Percentiles rank a stretch among this genome's conserved stretches.
phyloP scores from a whole-genome alignment of 2,888 invertebrate species.

The Tuberolachnus salignus region DNA sequence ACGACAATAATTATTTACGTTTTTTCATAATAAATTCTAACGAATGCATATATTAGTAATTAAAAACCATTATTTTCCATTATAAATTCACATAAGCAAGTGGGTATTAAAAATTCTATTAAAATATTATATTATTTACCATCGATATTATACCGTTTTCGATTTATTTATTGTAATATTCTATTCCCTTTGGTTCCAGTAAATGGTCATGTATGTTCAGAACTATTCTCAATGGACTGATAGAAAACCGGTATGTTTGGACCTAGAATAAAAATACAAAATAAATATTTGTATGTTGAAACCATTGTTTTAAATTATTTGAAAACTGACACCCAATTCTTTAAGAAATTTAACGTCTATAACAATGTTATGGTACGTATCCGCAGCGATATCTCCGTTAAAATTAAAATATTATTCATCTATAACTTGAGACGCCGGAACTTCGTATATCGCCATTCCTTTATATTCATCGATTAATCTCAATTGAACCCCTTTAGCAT shows the following conservation, averaged over 20 bases:
- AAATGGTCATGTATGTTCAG: background rate
- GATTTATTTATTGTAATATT: background rate
- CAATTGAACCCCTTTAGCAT: background rate
- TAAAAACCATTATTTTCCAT: no score
- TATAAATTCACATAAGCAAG: no score
- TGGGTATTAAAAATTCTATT: no score
- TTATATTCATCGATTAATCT: conserved; percentile 13
- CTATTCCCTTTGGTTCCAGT: background rate
- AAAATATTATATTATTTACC: background rate
- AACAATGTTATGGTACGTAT: conserved; percentile 5
- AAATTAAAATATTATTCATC: background rate
- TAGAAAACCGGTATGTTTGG: background rate
- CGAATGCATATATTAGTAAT: no score
- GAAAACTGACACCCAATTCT: conserved; percentile 1
- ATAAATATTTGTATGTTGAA: background rate
- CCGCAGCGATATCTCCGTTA: conserved; percentile 3
- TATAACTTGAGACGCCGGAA: background rate
- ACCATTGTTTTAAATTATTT: background rate
- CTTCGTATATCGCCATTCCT: conserved; percentile 2
- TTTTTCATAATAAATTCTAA: no score
- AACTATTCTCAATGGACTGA: background rate
- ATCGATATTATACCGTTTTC: background rate
- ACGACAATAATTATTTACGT: no score
- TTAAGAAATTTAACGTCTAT: background rate
- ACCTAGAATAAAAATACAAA: background rate